phyloP scores from a whole-genome alignment of 2,797 vertebrate species.

The Serranus cabrilla region DNA sequence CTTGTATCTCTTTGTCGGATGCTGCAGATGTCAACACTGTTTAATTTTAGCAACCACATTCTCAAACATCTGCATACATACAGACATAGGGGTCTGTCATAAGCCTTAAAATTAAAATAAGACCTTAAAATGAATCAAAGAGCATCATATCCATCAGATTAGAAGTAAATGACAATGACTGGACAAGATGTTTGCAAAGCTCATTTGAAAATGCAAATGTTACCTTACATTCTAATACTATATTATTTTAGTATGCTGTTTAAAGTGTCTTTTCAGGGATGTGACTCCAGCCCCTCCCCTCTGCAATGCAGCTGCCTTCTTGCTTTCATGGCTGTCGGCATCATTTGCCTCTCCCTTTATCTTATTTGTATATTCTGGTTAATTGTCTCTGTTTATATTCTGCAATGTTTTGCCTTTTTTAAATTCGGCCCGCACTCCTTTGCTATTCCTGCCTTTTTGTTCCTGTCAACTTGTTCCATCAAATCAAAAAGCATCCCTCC shows the following conservation, averaged over 20 bases:
- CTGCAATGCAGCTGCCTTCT: not conserved
- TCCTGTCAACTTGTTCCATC: conserved; percentile 60
- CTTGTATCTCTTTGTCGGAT: no score
- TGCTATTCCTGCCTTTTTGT: conserved; percentile 40
- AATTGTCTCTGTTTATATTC: conserved; percentile 54
- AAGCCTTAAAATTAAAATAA: no score
- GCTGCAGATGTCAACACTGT: not conserved
- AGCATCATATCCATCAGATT: not conserved
- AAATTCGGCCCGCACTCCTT: conserved; percentile 33
- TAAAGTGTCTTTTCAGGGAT: conserved; percentile 11
- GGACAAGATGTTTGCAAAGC: not conserved
- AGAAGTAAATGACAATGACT: not conserved
- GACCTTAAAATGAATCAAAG: conserved; percentile 2
- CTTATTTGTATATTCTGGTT: conserved; percentile 32
- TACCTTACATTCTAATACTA: not conserved
- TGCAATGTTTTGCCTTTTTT: conserved; percentile 17
- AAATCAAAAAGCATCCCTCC: conserved; percentile 58
- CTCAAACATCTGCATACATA: no score
- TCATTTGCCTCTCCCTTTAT: conserved; percentile 27
- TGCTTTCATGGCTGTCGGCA: conserved; percentile 14
- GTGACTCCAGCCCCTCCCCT: not conserved
- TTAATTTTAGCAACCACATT: not conserved
- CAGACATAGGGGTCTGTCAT: no score
- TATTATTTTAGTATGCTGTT: not conserved
- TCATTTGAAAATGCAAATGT: not conserved